phyloP scores from a whole-genome alignment of 1,140 invertebrate species.

The Pachypeltis micranthus region DNA sequence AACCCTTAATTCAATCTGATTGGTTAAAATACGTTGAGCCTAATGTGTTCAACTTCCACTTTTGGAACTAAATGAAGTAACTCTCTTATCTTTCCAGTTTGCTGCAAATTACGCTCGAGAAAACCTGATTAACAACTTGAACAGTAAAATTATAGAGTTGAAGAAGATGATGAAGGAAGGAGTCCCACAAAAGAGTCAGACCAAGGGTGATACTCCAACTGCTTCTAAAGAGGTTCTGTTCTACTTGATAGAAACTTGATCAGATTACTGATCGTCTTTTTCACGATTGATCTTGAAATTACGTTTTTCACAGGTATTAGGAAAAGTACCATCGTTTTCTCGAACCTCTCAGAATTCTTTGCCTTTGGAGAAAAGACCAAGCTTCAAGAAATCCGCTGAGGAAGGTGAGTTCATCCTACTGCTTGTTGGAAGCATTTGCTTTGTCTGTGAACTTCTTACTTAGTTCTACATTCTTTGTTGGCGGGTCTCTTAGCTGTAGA shows the following conservation, averaged over 20 bases:
- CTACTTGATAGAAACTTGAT: not conserved
- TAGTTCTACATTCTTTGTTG: too few relatives aligned
- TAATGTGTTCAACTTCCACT: too few relatives aligned
- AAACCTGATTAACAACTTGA: constrained; percentile 62
- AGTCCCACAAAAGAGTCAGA: not conserved
- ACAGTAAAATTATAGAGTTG: constrained; percentile 57
- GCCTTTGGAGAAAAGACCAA: constrained; percentile 43
- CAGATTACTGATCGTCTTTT: not conserved
- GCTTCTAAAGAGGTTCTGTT: not conserved
- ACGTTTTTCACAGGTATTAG: not conserved
- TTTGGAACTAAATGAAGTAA: too few relatives aligned
- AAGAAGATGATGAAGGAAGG: constrained; percentile 43
- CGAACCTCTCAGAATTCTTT: constrained; percentile 36
- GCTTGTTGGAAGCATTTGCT: too few relatives aligned
- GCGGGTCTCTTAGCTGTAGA: too few relatives aligned
- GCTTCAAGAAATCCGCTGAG: constrained; percentile 49
- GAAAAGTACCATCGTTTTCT: constrained; percentile 27
- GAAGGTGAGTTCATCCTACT: not conserved
- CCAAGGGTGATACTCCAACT: not conserved
- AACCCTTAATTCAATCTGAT: too few relatives aligned
- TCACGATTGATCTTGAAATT: not conserved
- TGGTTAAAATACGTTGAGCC: too few relatives aligned
- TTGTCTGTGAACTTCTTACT: too few relatives aligned
- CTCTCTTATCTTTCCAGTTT: constrained; percentile 44
- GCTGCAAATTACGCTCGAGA: constrained; percentile 81